Conservation (phyloP, 30 jellyfish, hydroid and myxozoan species). For the Rhopilema esculentum region DNA sequence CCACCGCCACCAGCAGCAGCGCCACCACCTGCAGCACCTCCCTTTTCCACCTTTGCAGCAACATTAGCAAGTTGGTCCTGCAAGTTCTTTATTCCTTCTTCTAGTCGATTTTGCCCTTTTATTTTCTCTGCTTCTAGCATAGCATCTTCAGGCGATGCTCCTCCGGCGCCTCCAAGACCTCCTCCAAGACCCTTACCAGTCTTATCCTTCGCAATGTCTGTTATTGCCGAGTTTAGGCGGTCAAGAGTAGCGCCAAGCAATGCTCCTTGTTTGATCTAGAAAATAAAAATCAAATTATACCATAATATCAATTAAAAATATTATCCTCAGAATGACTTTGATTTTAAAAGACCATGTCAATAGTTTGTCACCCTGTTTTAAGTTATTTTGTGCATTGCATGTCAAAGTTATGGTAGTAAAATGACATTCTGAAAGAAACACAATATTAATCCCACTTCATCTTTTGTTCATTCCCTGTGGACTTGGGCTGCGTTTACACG, state of each 20-base stretch:
- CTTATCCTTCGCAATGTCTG: constrained; percentile 65
- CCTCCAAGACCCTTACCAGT: constrained; percentile 67
- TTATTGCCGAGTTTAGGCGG: constrained; percentile 61
- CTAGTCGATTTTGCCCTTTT: constrained; percentile 76
- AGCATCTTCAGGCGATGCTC: constrained; percentile 56
- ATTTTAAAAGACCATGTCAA: not conserved
- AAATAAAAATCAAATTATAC: not conserved
- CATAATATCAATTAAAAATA: not conserved
- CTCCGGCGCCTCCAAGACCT: constrained; percentile 61
- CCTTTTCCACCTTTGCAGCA: constrained; percentile 66
- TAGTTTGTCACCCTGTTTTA: no score
- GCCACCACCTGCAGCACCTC: constrained; percentile 67
- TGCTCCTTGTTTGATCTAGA: constrained; percentile 58
- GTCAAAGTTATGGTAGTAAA: no score
- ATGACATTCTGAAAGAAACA: no score
- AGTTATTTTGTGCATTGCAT: no score
- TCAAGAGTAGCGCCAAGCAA: constrained; percentile 52
- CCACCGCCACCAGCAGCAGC: constrained; percentile 82
- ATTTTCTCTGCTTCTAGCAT: constrained; percentile 78
- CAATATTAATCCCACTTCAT: no score
- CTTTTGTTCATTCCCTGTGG: no score
- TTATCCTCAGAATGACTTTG: not conserved
- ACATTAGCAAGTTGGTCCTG: constrained; percentile 61
- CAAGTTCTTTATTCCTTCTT: constrained; percentile 71
- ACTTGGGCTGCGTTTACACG: no score